Percentiles rank a stretch among this genome's conserved stretches.
These are phyloP conservation scores for Perognathus longimembris DNA, from an alignment of 2,113 vertebrate species.

Conservation along the genomic window DNA sequence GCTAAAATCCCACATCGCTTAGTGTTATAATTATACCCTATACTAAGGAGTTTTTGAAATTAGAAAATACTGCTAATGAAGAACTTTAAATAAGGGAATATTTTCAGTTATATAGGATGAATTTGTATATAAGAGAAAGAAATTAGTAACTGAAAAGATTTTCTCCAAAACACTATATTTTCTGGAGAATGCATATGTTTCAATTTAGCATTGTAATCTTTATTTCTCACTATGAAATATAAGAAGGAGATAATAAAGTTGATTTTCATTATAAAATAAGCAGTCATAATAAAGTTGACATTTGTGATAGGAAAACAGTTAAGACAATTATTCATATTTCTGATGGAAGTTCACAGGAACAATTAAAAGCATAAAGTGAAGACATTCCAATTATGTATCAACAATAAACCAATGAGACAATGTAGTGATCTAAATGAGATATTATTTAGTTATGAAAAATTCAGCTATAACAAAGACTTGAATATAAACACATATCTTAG, in stretches of 20 bases:
- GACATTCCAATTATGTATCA: background rate
- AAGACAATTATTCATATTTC: background rate
- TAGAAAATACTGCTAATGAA: background rate
- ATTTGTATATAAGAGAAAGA: background rate
- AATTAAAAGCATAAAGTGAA: background rate
- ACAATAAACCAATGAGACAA: background rate
- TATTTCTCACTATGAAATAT: background rate
- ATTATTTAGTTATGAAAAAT: background rate
- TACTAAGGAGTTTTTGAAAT: background rate
- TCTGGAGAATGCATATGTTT: background rate
- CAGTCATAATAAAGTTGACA: background rate
- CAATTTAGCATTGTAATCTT: background rate
- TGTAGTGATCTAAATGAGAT: background rate
- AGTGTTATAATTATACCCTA: conserved; percentile 24
- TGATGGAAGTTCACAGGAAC: fast-evolving
- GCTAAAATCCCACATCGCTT: conserved; percentile 21
- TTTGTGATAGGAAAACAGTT: too few relatives aligned
- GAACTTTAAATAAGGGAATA: background rate
- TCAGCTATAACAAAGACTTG: too few relatives aligned
- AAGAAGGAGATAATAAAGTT: background rate
- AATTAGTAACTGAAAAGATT: background rate
- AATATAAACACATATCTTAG: background rate
- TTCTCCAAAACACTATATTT: background rate
- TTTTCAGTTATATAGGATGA: background rate
- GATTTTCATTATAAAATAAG: background rate